phyloP scores from a whole-genome alignment of 2,888 invertebrate genomes.

The Ommatoiulus sabulosus region DNA sequence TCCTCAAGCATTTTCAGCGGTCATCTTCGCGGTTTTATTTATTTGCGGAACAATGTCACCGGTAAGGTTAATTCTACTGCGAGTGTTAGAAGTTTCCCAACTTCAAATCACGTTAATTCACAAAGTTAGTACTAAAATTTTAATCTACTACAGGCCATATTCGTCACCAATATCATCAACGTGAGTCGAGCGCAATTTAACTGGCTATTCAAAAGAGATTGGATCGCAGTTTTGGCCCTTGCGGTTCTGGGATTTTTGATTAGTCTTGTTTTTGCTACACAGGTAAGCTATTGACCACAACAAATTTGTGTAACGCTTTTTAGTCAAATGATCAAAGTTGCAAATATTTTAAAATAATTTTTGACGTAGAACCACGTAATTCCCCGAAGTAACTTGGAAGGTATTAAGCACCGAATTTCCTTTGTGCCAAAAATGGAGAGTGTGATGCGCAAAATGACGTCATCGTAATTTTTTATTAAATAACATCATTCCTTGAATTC shows the following conservation, averaged over 20 bases:
- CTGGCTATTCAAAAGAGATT: background rate
- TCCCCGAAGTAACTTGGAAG: no score
- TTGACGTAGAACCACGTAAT: no score
- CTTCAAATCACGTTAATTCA: background rate
- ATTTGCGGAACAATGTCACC: background rate
- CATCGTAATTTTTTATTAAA: no score
- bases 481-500: no score
- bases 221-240: background rate
- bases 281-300: background rate
- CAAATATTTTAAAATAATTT: no score
- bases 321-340: no score
- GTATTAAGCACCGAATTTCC: no score
- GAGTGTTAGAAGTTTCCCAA: background rate
- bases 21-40: conserved; percentile 46
- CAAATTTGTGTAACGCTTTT: no score
- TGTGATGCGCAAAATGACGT: no score
- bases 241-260: background rate
- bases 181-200: background rate
- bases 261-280: conserved; percentile 37
- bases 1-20: background rate
- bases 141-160: background rate
- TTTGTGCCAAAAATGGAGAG: no score
- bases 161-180: background rate
- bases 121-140: background rate
- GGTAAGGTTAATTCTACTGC: background rate